Conservation (phyloP, 2,888 invertebrate species). For the Orchesella flavescens region DNA sequence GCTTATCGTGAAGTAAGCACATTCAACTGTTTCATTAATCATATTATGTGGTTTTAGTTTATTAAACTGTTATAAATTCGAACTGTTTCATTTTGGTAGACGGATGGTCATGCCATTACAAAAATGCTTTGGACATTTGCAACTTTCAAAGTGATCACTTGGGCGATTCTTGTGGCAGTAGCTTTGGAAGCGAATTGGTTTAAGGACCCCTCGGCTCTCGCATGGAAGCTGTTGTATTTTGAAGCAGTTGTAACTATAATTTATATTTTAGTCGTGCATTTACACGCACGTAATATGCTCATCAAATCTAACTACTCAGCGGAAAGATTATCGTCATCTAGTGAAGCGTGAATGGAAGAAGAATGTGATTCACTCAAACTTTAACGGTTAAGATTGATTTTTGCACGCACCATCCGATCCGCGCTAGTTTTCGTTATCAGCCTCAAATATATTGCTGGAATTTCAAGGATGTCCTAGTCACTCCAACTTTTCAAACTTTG, state of each 20-base stretch:
- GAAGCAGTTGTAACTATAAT: conserved; percentile 53
- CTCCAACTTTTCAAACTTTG: no score
- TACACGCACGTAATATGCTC: conserved; percentile 43
- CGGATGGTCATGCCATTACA: conserved; percentile 37
- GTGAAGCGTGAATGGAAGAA: conserved; percentile 32
- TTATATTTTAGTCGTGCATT: conserved; percentile 45
- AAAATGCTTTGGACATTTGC: conserved; percentile 60
- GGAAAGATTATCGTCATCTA: conserved; percentile 10
- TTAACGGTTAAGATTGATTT: no score
- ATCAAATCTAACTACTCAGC: conserved; percentile 43
- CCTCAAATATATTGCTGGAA: no score
- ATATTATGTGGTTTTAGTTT: no score
- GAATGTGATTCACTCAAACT: not conserved
- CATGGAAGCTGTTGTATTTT: conserved; percentile 58
- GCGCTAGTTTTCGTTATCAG: no score
- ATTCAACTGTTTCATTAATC: not conserved
- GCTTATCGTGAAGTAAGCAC: conserved; percentile 43
- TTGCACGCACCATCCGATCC: no score
- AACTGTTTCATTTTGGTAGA: not conserved
- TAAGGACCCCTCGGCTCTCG: conserved; percentile 43
- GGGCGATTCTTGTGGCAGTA: conserved; percentile 53
- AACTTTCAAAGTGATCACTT: conserved; percentile 54
- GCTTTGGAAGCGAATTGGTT: conserved; percentile 56
- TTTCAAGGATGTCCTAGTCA: no score
- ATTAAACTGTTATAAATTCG: no score